Evolutionary conservation across 2,797 vertebrate genomes (phyloP).

Genomic region (Lagocephalus sceleratus): DNA sequence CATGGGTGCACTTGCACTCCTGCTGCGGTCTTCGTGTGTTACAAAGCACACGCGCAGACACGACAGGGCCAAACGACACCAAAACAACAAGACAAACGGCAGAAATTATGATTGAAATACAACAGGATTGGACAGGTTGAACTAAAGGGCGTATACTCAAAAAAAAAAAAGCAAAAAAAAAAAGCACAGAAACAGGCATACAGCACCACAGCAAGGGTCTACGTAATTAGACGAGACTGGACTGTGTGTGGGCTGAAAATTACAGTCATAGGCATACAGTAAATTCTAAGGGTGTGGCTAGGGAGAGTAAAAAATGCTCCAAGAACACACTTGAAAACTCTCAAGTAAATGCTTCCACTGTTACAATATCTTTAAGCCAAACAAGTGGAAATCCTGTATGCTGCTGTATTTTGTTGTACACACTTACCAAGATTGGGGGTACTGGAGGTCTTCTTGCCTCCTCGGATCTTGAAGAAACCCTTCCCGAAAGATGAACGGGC

Average conservation of each 20-base stretch:
- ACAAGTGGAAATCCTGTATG: background rate
- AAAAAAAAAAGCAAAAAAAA: conserved; percentile 8
- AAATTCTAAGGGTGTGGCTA: conserved; percentile 56
- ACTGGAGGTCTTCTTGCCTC: conserved; percentile 87
- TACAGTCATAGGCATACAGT: conserved; percentile 45
- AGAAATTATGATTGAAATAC: conserved; percentile 66
- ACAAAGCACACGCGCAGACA: conserved; percentile 80
- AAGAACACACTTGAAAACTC: conserved; percentile 22
- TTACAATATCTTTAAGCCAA: background rate
- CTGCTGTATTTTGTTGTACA: background rate
- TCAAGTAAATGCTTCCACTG: conserved; percentile 16
- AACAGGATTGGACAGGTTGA: conserved; percentile 21
- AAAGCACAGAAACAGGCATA: conserved; percentile 18
- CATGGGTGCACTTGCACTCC: conserved; percentile 92
- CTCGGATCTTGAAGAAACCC: conserved; percentile 95
- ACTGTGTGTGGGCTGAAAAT: conserved; percentile 61
- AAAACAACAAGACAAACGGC: conserved; percentile 79
- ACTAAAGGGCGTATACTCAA: conserved; percentile 33
- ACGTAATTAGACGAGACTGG: conserved; percentile 57
- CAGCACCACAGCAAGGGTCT: conserved; percentile 13
- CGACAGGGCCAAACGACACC: conserved; percentile 77
- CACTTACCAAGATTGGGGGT: conserved; percentile 92
- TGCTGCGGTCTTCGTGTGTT: conserved; percentile 91
- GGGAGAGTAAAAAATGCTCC: conserved; percentile 28
- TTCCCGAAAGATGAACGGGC: conserved; percentile 92